Conservation (phyloP, 1,140 invertebrate species). For the Babylonia areolata region DNA sequence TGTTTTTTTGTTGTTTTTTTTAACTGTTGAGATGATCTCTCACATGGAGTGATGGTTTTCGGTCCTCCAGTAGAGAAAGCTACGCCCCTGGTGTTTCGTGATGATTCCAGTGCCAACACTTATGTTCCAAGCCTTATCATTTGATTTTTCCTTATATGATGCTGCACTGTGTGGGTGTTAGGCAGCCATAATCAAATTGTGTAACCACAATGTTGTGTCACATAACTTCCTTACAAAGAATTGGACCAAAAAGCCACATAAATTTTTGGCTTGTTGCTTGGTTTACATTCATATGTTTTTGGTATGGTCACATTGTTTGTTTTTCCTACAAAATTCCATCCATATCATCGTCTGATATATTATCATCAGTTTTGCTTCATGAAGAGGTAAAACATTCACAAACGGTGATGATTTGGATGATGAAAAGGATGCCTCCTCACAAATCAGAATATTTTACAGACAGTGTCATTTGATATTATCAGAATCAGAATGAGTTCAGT, state of each 20-base stretch:
- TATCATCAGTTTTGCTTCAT: neutral
- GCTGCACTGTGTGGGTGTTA: neutral
- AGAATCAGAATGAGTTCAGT: neutral
- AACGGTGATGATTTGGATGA: too few species aligned
- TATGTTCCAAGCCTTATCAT: neutral
- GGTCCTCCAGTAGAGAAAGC: neutral
- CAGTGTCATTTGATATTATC: neutral
- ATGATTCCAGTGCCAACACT: neutral
- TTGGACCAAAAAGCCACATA: neutral
- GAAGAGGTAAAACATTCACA: neutral
- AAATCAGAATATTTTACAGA: too few species aligned
- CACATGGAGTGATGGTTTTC: neutral
- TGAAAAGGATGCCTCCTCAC: too few species aligned
- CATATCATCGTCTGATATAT: neutral
- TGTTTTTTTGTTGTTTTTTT: too few species aligned
- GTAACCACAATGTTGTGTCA: neutral
- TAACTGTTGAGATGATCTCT: neutral
- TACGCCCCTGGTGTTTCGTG: neutral
- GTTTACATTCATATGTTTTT: neutral
- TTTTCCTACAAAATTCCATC: neutral
- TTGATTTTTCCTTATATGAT: neutral
- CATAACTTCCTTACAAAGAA: neutral
- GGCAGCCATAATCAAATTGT: constrained; percentile 3
- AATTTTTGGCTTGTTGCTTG: neutral
- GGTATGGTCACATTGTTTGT: too few species aligned